These are phyloP conservation scores for Varanus salvator DNA, from an alignment of 2,113 vertebrate species.

Conservation along the genomic window DNA sequence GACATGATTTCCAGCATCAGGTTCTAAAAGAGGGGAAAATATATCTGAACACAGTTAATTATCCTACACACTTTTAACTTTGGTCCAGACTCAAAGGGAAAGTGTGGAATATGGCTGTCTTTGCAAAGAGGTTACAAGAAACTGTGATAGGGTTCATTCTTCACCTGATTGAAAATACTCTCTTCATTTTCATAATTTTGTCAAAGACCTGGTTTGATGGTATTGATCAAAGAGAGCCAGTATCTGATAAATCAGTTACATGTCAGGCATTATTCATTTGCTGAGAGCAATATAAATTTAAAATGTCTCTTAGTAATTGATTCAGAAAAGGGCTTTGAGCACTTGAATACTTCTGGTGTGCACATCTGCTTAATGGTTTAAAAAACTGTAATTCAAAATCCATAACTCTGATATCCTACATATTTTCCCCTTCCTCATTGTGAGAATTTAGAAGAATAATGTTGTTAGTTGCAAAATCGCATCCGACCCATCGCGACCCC, in stretches of 20 bases:
- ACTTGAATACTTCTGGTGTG: neutral
- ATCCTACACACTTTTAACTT: neutral
- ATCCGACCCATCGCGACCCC: too few species aligned
- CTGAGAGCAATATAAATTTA: constrained; percentile 20
- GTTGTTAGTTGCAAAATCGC: too few species aligned
- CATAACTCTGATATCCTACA: neutral
- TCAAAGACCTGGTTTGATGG: constrained; percentile 27
- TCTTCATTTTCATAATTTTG: constrained; percentile 40
- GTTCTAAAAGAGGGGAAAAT: neutral
- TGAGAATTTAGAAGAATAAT: neutral
- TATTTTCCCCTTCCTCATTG: neutral
- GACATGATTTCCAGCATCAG: neutral
- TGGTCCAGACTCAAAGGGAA: neutral
- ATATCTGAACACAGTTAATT: neutral
- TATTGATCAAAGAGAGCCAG: constrained; percentile 23
- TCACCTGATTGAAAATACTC: constrained; percentile 14
- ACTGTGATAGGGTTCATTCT: neutral
- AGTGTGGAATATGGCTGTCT: neutral
- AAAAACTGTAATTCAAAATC: neutral
- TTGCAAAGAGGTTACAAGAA: constrained; percentile 18
- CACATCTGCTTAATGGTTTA: neutral
- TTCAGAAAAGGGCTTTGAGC: neutral
- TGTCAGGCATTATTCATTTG: constrained; percentile 13
- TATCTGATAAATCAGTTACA: constrained; percentile 33
- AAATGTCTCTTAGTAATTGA: constrained; percentile 28